Conservation (phyloP, 2,888 invertebrate species). For the Drosophila subsilvestris region DNA sequence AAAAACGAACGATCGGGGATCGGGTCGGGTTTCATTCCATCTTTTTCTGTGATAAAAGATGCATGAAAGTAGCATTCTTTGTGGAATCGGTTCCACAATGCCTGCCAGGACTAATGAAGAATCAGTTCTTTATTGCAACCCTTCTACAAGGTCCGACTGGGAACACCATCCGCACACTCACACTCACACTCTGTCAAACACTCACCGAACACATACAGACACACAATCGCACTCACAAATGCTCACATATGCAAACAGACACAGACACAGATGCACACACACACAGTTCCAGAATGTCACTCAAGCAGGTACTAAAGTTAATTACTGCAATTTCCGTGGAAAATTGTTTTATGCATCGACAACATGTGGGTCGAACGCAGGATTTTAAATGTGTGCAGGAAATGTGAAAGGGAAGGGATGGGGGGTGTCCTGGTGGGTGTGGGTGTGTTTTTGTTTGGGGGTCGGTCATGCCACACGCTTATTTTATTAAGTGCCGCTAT, state of each 20-base stretch:
- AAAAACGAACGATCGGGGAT: too few relatives aligned
- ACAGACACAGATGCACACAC: slow-evolving; percentile 14
- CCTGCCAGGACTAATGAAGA: too few relatives aligned
- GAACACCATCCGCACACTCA: slow-evolving; percentile 14
- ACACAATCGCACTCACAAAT: too few relatives aligned
- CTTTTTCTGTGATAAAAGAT: too few relatives aligned
- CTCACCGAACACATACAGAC: background rate
- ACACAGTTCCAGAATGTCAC: slow-evolving; percentile 65
- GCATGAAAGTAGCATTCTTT: too few relatives aligned
- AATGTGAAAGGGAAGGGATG: too few relatives aligned
- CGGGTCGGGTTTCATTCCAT: too few relatives aligned
- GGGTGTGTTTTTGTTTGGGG: background rate
- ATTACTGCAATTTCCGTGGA: slow-evolving; percentile 81
- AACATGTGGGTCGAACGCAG: slow-evolving; percentile 57
- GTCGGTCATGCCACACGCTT: slow-evolving; percentile 43
- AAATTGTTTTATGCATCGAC: slow-evolving; percentile 80
- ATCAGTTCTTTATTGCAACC: too few relatives aligned
- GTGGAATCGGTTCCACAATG: too few relatives aligned
- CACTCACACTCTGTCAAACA: slow-evolving; percentile 3
- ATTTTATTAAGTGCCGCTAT: slow-evolving; percentile 75
- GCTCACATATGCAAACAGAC: background rate
- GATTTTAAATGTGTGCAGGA: slow-evolving; percentile 10
- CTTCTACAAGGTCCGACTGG: too few relatives aligned
- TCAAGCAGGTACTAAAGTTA: slow-evolving; percentile 82
- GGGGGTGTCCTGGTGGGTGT: background rate